These are phyloP conservation scores for Axis porcinus DNA, from an alignment of 2,113 vertebrate species.

Conservation along the genomic window DNA sequence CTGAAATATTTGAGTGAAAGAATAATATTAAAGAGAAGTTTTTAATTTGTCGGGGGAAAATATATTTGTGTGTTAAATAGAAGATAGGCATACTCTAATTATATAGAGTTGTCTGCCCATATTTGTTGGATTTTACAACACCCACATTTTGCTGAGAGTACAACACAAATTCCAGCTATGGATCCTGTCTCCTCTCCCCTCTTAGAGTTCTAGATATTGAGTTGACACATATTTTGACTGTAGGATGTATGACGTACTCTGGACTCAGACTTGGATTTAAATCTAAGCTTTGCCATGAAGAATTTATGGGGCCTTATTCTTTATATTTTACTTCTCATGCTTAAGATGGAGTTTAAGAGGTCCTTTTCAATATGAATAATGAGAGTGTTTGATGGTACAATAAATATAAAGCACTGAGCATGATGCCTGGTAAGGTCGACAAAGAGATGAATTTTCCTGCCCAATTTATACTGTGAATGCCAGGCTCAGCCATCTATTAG, in stretches of 20 bases:
- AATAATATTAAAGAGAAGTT: neutral
- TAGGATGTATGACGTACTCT: neutral
- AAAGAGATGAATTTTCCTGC: neutral
- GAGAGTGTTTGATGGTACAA: neutral
- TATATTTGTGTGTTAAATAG: neutral
- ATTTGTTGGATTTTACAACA: neutral
- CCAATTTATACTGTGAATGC: no score
- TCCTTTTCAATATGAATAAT: neutral
- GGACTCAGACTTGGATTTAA: neutral
- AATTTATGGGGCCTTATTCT: neutral
- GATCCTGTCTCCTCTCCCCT: neutral
- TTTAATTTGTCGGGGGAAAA: neutral
- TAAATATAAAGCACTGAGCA: neutral
- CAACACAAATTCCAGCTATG: neutral
- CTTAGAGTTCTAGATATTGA: neutral
- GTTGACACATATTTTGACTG: neutral
- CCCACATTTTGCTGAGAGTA: neutral
- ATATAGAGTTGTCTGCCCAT: neutral
- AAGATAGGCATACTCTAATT: neutral
- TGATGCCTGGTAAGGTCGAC: neutral
- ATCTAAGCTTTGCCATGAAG: neutral
- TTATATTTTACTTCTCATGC: neutral
- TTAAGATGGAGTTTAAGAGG: neutral
- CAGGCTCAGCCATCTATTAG: neutral
- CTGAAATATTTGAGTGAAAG: neutral